A percentile compares a stretch with the other conserved stretches of the same genome.
Conservation (phyloP, 2,113 vertebrate genomes). For the Callocephalon fimbriatum region DNA sequence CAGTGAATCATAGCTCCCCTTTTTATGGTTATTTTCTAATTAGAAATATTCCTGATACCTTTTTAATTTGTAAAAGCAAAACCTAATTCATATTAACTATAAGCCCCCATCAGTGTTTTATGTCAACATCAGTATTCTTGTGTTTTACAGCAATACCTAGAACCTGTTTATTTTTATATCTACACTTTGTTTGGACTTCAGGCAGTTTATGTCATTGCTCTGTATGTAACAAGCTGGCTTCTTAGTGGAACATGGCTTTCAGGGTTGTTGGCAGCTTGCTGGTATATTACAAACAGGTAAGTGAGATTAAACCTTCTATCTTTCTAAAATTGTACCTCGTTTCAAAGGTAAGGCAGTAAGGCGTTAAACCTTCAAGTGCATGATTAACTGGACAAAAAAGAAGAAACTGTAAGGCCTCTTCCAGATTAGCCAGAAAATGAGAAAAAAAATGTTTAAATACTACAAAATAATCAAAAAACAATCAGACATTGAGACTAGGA, state of each 20-base stretch:
- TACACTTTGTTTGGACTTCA: slow-evolving; percentile 97
- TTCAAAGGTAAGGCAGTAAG: slow-evolving; percentile 35
- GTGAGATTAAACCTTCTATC: background rate
- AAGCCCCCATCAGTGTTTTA: background rate
- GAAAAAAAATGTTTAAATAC: background rate
- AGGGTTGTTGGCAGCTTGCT: slow-evolving; percentile 86
- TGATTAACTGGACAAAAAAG: background rate
- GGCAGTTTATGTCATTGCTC: slow-evolving; percentile 89
- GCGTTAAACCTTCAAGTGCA: background rate
- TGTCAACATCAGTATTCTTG: slow-evolving; percentile 61
- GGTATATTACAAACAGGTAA: slow-evolving; percentile 97
- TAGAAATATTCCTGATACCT: slow-evolving; percentile 20
- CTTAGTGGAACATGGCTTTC: slow-evolving; percentile 94
- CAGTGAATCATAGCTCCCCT: background rate
- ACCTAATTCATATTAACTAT: background rate
- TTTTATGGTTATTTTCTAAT: background rate
- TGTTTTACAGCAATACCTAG: slow-evolving; percentile 87
- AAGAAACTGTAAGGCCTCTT: background rate
- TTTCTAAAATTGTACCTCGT: slow-evolving; percentile 3
- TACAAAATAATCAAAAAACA: background rate
- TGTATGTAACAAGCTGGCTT: slow-evolving; percentile 94
- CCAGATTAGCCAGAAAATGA: background rate
- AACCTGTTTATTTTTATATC: slow-evolving; percentile 98
- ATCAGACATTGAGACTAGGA: background rate
- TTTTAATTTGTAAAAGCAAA: slow-evolving; percentile 34